Conservation (phyloP, 2,888 invertebrate genomes). For the Epiblema foenella region DNA sequence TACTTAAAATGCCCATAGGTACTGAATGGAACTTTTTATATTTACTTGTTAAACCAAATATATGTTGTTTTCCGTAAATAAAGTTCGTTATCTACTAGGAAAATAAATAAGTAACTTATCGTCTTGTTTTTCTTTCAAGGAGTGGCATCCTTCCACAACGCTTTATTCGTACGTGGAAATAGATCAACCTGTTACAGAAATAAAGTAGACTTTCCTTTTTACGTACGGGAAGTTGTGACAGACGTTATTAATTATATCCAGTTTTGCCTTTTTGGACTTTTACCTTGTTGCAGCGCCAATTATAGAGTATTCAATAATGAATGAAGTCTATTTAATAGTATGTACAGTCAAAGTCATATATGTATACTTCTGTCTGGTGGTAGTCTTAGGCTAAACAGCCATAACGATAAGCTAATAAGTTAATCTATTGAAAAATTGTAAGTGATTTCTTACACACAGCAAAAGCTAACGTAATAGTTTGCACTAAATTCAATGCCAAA, state of each 20-base stretch:
- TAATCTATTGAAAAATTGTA: too few relatives aligned
- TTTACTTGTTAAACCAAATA: too few relatives aligned
- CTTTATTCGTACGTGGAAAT: slow-evolving; percentile 35
- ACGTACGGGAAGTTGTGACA: slow-evolving; percentile 34
- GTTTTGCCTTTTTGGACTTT: slow-evolving; percentile 33
- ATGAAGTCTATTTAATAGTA: background rate
- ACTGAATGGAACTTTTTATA: too few relatives aligned
- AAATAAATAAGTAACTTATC: slow-evolving; percentile 30
- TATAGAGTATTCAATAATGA: background rate
- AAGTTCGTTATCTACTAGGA: slow-evolving; percentile 7
- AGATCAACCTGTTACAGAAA: slow-evolving; percentile 33
- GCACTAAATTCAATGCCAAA: too few relatives aligned
- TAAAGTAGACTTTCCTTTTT: slow-evolving; percentile 41
- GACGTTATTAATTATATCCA: slow-evolving; percentile 31
- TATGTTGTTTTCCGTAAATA: slow-evolving; percentile 19
- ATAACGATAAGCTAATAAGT: too few relatives aligned
- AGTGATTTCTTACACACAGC: too few relatives aligned
- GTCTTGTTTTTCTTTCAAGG: slow-evolving; percentile 27
- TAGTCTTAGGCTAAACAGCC: too few relatives aligned
- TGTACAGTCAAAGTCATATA: too few relatives aligned
- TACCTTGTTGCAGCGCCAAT: slow-evolving; percentile 25
- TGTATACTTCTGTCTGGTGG: too few relatives aligned
- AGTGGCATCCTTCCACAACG: background rate
- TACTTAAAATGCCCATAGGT: too few relatives aligned
- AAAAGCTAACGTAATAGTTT: too few relatives aligned